Base-by-base conservation (phyloP, 2,888 invertebrate genomes). In the Chloromyia formosa region DNA sequence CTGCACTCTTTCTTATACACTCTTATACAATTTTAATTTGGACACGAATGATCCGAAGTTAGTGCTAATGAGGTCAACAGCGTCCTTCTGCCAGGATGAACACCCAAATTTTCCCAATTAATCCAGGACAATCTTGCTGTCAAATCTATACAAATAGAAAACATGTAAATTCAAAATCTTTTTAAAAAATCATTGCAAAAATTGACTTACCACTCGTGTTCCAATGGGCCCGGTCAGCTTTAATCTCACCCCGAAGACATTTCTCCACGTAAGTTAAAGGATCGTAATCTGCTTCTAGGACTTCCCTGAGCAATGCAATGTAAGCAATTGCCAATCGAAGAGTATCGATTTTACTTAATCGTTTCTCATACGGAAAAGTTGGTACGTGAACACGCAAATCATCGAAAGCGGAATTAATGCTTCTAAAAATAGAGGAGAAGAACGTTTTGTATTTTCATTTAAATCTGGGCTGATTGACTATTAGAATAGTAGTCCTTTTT, bases 371-470 rank as follows among this genome's bases (percentile, higher is more conserved):
- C 0, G 98, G 98, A 86, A 99, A 99, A 77, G 98, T 99, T 68
- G 99, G 99, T 80, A 99, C 98, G 88, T 97, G 97, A 80, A 94
- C 93, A 74, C 98, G 90, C 82, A 99, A 91, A 86, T 97, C 97
- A 89, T 98, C 97, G 90, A 98, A 98, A 86, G 97, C 98, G 87
- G 96, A 95, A 92, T 97, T 97, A 89, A 98, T 98, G 91, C 97
- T 98, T 93, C 94, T 95, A 91, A 89, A 92, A n/a, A 49, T 12
- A 35, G 3, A 49, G 74, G 77, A 77, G 75, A 45, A 73, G 75
- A 78, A 76, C 68, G 72, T 69, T 53, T 1, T 54, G 16, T 23
- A 62, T 14, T 12, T n/a, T 62, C 10, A 62, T 22, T 62, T 18
- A 23, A 62, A n/a, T 62, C 62, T 7, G 9, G 10, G 5, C 10